phyloP scores from a whole-genome alignment of 1,140 invertebrate genomes.

The Drosophila rufa region DNA sequence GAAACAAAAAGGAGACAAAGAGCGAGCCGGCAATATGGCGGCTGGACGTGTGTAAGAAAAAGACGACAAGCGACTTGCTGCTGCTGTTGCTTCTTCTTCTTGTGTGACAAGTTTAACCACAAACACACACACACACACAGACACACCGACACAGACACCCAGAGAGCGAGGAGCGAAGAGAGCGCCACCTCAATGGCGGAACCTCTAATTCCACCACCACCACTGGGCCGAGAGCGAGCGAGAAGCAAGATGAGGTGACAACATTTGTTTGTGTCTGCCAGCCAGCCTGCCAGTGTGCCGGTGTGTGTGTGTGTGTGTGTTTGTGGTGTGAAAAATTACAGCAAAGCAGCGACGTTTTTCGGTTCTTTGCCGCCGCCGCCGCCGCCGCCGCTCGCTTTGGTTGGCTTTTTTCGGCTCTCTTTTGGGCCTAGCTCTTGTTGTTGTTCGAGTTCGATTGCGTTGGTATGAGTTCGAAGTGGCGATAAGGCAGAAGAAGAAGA shows the following conservation, averaged over 20 bases:
- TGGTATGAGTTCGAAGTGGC: constrained; percentile 23
- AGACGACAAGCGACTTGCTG: constrained; percentile 73
- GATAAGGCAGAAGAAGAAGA: neutral
- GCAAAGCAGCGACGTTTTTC: constrained; percentile 64
- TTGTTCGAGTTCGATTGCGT: constrained; percentile 18
- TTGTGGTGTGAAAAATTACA: constrained; percentile 79
- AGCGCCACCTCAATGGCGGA: constrained; percentile 78
- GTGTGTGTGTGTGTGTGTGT: constrained; percentile 29
- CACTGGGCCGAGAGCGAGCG: constrained; percentile 34
- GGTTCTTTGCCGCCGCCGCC: constrained; percentile 14
- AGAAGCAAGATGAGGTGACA: constrained; percentile 41
- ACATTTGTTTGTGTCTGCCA: constrained; percentile 28
- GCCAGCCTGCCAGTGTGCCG: neutral
- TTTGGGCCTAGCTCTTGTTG: constrained; percentile 20
- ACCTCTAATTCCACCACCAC: constrained; percentile 45
- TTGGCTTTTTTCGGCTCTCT: constrained; percentile 41
- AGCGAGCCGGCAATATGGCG: constrained; percentile 67
- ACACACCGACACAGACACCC: constrained; percentile 20
- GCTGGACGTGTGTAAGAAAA: constrained; percentile 68
- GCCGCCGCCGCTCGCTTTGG: constrained; percentile 17
- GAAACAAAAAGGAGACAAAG: constrained; percentile 47
- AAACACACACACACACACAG: constrained; percentile 63
- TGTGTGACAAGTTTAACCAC: constrained; percentile 84
- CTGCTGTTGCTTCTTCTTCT: constrained; percentile 62
- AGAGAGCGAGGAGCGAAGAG: constrained; percentile 50